Percentiles rank a stretch among this genome's conserved stretches.
Evolutionary conservation across 1,140 invertebrate species (phyloP).

Genomic region (Alviniconcha marisindica): DNA sequence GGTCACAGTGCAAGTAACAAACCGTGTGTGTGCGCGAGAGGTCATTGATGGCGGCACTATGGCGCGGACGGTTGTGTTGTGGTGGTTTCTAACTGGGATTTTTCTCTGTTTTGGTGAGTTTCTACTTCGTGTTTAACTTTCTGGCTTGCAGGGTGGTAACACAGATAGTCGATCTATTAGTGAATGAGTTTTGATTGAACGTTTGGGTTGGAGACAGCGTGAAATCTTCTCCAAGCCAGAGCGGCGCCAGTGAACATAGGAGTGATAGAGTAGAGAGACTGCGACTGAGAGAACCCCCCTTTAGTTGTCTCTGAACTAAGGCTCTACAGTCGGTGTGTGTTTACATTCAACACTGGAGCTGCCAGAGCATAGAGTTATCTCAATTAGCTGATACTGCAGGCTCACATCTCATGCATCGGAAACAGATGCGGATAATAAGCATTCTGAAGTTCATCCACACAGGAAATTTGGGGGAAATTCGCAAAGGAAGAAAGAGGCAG

Average conservation of each 20-base stretch:
- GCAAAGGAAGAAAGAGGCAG: too few species aligned
- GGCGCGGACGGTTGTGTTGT: conserved; percentile 38
- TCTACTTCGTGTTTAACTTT: not conserved
- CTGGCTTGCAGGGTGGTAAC: not conserved
- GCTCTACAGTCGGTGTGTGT: conserved; percentile 16
- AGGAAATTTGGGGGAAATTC: not conserved
- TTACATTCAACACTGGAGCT: conserved; percentile 38
- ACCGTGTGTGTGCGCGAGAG: conserved; percentile 37
- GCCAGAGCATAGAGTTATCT: conserved; percentile 2
- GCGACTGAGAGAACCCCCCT: not conserved
- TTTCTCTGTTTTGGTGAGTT: conserved; percentile 37
- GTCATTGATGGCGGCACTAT: conserved; percentile 40
- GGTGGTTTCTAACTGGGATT: conserved; percentile 37
- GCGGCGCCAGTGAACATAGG: conserved; percentile 16
- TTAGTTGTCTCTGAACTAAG: not conserved
- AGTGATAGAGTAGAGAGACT: not conserved
- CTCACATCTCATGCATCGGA: conserved; percentile 24
- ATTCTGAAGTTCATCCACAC: conserved; percentile 6
- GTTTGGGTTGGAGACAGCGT: not conserved
- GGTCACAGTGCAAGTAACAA: conserved; percentile 38
- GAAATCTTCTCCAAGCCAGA: not conserved
- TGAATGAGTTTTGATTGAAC: not conserved
- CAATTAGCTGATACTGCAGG: conserved; percentile 21
- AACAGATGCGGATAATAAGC: conserved; percentile 27
- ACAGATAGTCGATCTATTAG: not conserved